Conservation (phyloP, 2,113 vertebrate genomes). For the Ptilonorhynchus violaceus region DNA sequence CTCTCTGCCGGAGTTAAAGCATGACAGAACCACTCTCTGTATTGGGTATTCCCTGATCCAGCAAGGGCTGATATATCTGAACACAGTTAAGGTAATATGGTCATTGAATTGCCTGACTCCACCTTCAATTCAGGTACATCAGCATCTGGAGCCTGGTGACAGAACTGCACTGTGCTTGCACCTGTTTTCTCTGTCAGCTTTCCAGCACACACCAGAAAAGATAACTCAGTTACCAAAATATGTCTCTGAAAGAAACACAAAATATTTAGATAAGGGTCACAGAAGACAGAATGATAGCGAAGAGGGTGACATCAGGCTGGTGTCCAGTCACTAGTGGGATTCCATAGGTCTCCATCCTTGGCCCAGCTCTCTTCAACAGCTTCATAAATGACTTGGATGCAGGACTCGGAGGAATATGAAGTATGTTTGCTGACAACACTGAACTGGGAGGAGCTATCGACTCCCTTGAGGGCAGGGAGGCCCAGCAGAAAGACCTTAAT, state of each 20-base stretch:
- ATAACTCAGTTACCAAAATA: neutral
- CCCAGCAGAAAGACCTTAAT: neutral
- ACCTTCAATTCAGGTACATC: neutral
- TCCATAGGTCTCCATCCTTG: accelerated
- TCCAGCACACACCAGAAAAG: neutral
- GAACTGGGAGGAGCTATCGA: neutral
- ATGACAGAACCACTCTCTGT: neutral
- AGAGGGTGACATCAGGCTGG: neutral
- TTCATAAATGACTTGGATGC: neutral
- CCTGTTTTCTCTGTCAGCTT: neutral
- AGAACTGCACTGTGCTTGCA: neutral
- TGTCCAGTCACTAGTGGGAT: neutral
- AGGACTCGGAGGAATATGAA: accelerated
- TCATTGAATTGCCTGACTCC: neutral
- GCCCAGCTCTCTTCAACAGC: neutral
- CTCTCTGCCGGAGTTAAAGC: neutral
- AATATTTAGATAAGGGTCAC: neutral
- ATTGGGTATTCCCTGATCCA: neutral
- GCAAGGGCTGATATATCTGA: neutral
- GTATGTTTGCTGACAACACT: neutral
- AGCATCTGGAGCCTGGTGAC: neutral
- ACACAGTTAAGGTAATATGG: neutral
- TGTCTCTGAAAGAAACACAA: neutral
- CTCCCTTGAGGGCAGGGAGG: neutral
- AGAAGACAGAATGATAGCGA: neutral